Conservation (phyloP, 2,888 invertebrate species). For the Meloe dianella region DNA sequence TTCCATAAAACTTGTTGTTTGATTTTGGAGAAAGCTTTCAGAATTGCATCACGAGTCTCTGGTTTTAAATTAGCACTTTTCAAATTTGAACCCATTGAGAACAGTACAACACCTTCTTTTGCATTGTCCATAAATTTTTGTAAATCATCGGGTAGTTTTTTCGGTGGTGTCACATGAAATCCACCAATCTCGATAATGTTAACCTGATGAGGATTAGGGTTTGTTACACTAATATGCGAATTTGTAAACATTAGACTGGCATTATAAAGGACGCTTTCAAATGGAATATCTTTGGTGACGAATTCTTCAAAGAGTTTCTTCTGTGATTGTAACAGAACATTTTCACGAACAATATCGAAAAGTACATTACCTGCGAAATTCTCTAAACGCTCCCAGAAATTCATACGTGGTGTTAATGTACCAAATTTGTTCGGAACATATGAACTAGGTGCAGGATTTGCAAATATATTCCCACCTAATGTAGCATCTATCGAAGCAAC, state of each 20-base stretch:
- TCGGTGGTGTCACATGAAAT: conserved; percentile 53
- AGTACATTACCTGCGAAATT: conserved; percentile 57
- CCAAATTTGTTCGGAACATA: conserved; percentile 54
- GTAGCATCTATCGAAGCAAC: conserved; percentile 57
- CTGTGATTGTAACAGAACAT: conserved; percentile 32
- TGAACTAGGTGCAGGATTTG: conserved; percentile 59
- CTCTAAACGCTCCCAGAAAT: conserved; percentile 61
- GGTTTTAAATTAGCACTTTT: conserved; percentile 58
- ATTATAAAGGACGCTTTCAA: conserved; percentile 35
- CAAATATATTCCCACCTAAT: conserved; percentile 59
- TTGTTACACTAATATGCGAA: conserved; percentile 61
- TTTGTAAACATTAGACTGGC: conserved; percentile 44
- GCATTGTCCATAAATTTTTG: conserved; percentile 62
- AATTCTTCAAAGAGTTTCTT: conserved; percentile 18
- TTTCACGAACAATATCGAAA: background rate
- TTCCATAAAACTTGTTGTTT: conserved; percentile 63
- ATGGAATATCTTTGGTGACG: background rate
- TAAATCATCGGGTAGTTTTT: conserved; percentile 56
- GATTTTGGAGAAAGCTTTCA: conserved; percentile 64
- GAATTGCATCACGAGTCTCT: conserved; percentile 62
- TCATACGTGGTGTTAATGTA: conserved; percentile 57
- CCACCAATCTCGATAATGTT: conserved; percentile 66
- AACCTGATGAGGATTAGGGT: conserved; percentile 61
- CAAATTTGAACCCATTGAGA: conserved; percentile 67
- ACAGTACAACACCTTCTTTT: conserved; percentile 63